These are phyloP conservation scores for Myocastor coypus DNA, from an alignment of 2,113 vertebrate genomes.

Conservation along the genomic window DNA sequence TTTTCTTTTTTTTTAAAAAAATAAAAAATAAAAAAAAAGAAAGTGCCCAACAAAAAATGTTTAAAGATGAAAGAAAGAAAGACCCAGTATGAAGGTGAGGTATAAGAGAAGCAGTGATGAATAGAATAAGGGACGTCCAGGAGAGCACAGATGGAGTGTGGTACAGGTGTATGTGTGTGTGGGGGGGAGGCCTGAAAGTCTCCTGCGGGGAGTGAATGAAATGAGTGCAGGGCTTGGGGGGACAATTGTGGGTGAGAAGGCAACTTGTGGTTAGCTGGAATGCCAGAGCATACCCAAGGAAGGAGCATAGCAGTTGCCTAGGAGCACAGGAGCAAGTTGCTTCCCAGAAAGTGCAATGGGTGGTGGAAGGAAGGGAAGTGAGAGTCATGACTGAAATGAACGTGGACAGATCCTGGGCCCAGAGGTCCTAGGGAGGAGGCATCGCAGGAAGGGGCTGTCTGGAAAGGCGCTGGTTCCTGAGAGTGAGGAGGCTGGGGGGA, in stretches of 20 bases:
- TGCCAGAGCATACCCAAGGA: background rate
- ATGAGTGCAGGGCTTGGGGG: background rate
- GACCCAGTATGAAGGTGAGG: no score
- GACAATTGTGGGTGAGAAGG: background rate
- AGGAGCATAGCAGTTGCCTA: background rate
- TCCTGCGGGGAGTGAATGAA: background rate
- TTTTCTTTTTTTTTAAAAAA: no score
- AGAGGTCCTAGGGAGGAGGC: background rate
- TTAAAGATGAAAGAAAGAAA: no score
- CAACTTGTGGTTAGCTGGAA: background rate
- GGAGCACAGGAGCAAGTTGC: background rate
- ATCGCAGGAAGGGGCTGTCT: background rate
- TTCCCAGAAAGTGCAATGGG: background rate
- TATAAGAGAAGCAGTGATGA: background rate
- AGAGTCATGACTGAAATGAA: background rate
- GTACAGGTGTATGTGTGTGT: no score
- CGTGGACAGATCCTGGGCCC: background rate
- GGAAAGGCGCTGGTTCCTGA: background rate
- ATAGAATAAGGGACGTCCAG: background rate
- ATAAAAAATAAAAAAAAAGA: no score
- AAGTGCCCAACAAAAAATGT: no score
- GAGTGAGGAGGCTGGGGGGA: background rate
- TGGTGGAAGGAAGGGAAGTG: background rate
- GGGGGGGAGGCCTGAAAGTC: background rate
- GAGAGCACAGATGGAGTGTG: background rate